Percentiles rank a stretch among this genome's conserved stretches.
Evolutionary conservation across 1,140 invertebrate species (phyloP).

Genomic region (Formica selysi): DNA sequence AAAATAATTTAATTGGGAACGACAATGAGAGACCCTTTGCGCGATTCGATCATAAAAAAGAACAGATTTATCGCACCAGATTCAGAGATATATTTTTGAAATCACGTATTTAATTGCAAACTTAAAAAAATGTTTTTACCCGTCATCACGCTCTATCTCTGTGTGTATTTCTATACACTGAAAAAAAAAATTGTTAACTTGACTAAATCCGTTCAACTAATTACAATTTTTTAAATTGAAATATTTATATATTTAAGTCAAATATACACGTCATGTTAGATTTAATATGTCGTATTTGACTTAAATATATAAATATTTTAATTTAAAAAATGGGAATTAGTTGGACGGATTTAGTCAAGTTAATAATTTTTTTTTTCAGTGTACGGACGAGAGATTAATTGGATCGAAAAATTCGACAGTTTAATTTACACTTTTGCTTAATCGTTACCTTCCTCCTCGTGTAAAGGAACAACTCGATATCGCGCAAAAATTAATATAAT

Average conservation of each 20-base stretch:
- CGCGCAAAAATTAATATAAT: not conserved
- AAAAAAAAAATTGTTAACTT: too few relatives aligned
- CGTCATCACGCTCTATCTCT: not conserved
- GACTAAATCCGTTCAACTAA: too few relatives aligned
- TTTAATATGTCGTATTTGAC: too few relatives aligned
- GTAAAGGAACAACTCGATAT: not conserved
- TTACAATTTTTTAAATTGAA: too few relatives aligned
- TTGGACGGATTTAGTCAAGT: too few relatives aligned
- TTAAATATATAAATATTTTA: too few relatives aligned
- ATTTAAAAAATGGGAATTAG: too few relatives aligned
- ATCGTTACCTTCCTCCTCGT: not conserved
- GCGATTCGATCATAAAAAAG: not conserved
- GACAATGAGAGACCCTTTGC: not conserved
- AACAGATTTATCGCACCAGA: not conserved
- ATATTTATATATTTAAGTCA: too few relatives aligned
- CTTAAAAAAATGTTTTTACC: not conserved
- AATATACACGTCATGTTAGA: too few relatives aligned
- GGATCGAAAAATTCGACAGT: not conserved
- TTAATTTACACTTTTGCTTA: not conserved
- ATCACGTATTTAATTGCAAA: not conserved
- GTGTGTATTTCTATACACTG: not conserved
- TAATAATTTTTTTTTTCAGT: too few relatives aligned
- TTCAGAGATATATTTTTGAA: not conserved
- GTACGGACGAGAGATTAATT: not conserved
- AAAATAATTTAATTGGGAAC: slow-evolving; percentile 31